Base-by-base conservation (phyloP, 2,113 vertebrate species). In the Cephalopholis sonnerati region DNA sequence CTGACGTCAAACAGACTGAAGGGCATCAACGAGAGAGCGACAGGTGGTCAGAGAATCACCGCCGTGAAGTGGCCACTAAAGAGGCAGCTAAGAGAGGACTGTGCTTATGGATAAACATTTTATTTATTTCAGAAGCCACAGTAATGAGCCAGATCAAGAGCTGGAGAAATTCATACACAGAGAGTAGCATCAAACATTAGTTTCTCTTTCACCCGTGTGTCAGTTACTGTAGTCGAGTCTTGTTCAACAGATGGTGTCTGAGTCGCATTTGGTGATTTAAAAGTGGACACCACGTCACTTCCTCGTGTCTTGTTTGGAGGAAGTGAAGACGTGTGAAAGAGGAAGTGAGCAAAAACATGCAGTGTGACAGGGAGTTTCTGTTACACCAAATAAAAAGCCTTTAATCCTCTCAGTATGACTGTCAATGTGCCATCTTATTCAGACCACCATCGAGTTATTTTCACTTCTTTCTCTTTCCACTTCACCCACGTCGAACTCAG, bases 41-140 rank as follows among this genome's bases (percentile, higher is more conserved):
- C 90, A 93, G 91, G 93, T 90, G 83, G 90, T 78, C 81, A 87
- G 74, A 73, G 64, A 85, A 85, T 84, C 88, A 76, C 50, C 0
- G 27, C 11, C 6, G 12, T n/a, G 59, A 63, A 57, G 69, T 63
- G 74, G 68, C 81, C 85, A 39, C 66, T 41, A 44, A 44, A 44
- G 41, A 72, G 39, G 72, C 63, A 22, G 75, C 80, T 69, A 75
- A 87, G 82, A 73, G 73, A 66, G 8, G 54, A 46, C 9, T 2
- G 18, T n/a, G 39, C 16, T 77, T 70, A n/a, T 8, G 55, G 36
- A 64, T 27, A 63, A 55, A 70, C 64, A 1, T 41, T 55, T 76
- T 29, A 44, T 54, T 46, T 24, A 7, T 32, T 65, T 55, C n/a
- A 67, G 4, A 59, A 41, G 29, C 59, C 13, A 59, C 36, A n/a